A percentile compares a stretch with the other conserved stretches of the same genome.
Conservation (phyloP, 2,113 vertebrate species). For the Zingel zingel region DNA sequence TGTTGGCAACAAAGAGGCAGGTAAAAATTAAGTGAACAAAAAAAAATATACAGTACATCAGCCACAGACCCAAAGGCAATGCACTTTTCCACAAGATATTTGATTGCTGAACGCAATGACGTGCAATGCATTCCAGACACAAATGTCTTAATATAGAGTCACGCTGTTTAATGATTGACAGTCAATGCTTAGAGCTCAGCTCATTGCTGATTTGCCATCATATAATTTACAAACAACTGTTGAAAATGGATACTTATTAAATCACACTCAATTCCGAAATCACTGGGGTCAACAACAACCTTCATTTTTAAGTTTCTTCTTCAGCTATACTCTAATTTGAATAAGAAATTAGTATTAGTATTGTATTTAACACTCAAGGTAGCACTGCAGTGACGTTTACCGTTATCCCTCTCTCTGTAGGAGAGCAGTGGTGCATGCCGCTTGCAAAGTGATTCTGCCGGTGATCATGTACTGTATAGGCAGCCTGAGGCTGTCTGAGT, state of each 20-base stretch:
- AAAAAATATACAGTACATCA: background rate
- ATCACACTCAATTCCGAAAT: background rate
- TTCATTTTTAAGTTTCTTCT: background rate
- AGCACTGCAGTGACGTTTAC: background rate
- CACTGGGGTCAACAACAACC: accelerated
- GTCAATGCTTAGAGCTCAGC: background rate
- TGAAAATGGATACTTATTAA: background rate
- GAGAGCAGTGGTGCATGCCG: constrained; percentile 21
- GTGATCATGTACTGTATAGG: constrained; percentile 23
- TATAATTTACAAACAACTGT: background rate
- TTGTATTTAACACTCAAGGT: background rate
- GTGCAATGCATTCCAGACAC: background rate
- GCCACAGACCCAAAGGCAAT: background rate
- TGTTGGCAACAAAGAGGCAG: background rate
- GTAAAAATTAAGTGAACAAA: background rate
- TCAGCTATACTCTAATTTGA: background rate
- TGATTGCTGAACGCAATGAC: background rate
- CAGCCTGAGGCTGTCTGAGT: constrained; percentile 33
- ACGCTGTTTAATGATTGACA: background rate
- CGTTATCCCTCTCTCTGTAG: constrained; percentile 26
- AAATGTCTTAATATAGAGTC: background rate
- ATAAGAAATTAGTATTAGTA: background rate
- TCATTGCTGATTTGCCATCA: background rate
- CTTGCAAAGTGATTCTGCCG: constrained; percentile 30
- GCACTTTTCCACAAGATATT: background rate